Evolutionary conservation across 2,113 vertebrate genomes (phyloP), one percentile per base, ranked within the genome.

Genomic region (Pygoscelis adeliae): DNA sequence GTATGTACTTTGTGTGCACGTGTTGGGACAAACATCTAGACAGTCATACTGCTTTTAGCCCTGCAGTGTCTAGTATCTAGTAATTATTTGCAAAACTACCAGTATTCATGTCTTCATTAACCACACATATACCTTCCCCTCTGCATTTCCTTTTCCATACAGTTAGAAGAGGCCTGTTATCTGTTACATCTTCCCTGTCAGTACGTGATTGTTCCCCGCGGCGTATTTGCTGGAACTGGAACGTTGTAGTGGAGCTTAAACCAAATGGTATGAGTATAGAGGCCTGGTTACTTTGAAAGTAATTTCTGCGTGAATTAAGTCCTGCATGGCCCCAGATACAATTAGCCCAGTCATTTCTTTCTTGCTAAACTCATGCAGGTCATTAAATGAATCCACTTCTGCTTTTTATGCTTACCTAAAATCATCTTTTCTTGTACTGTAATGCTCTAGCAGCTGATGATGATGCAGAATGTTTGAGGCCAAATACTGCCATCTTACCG

Each of bases 1-100:
- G 22, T 49, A 20, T 8, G 0, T 58, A 13, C n/a, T 83, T 89
- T 29, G 14, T 26, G 38, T 69, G 59, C 3, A 0, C 0, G 0
- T 56, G 22, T 21, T 81, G 71, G 83, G 62, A 70, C 67, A 42
- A 72, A 83, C 2, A 2, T 38, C 44, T 30, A 15, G 69, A 32
- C 25, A 66, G 53, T 49, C 70, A 30, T 1, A 15, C 27, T 74
- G 66, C 81, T 86, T 87, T 49, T 20, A 91, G 61, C 56, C 76
- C 73, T 59, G 0, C 9, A 5, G 22, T 52, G 23, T 63, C 74
- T 65, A 15, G 15, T 70, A 56, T 34, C 44, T 49, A 22, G 5
- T n/a, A 38, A 42, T 44, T 25, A n/a, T 52, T 90, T 86, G 30
- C n/a, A 62, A 19, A 95, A 62, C 58, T 49, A 73, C 78, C 66